Conservation (phyloP, 2,113 vertebrate species). For the Ochotona princeps region DNA sequence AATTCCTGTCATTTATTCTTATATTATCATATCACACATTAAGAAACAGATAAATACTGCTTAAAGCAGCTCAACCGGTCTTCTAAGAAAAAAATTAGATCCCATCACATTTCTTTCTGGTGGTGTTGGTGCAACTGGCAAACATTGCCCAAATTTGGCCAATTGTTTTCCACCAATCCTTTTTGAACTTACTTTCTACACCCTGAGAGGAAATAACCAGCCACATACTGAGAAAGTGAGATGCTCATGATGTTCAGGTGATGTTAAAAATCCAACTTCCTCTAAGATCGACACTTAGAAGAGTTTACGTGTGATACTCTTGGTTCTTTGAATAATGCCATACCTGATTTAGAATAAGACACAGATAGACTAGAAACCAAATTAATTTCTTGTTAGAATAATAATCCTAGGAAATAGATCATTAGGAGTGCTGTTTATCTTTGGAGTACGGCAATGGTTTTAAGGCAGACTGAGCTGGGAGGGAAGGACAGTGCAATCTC, state of each 20-base stretch:
- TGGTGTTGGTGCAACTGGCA: neutral
- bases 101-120: neutral
- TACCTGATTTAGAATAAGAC: neutral
- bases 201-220: neutral
- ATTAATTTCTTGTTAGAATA: neutral
- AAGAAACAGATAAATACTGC: neutral
- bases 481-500: too few species aligned
- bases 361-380: neutral
- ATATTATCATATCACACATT: neutral
- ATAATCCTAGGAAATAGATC: neutral
- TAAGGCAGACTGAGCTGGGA: too few species aligned
- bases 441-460: conserved; percentile 8
- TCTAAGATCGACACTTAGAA: neutral
- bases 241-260: neutral
- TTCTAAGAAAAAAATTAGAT: neutral
- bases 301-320: neutral
- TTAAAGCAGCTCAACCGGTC: neutral
- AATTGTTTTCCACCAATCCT: neutral
- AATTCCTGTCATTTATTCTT: neutral
- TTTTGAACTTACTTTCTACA: neutral
- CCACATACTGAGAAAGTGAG: neutral
- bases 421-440: neutral
- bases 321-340: neutral
- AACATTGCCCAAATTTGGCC: neutral
- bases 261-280: neutral